These are phyloP conservation scores for Oligia latruncula DNA, from an alignment of 2,888 invertebrate species.

Conservation along the genomic window DNA sequence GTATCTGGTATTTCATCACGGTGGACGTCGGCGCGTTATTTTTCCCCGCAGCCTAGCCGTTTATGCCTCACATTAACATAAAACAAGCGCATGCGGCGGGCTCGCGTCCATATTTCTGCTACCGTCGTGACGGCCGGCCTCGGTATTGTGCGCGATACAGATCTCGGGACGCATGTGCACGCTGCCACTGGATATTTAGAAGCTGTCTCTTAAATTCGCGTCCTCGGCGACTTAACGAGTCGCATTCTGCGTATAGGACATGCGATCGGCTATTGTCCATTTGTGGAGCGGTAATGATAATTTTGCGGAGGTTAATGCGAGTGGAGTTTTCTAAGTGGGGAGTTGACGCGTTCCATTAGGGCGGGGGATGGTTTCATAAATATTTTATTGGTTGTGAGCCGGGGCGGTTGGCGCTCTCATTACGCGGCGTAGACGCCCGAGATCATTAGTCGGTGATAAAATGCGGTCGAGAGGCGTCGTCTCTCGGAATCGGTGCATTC, in stretches of 20 bases:
- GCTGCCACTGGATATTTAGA: constrained; percentile 88
- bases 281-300: constrained; percentile 69
- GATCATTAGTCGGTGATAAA: constrained; percentile 88
- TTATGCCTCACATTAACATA: constrained; percentile 88
- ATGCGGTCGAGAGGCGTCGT: constrained; percentile 78
- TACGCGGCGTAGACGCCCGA: constrained; percentile 78
- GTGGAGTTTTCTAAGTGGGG: constrained; percentile 75
- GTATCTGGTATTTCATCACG: constrained; percentile 86
- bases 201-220: constrained; percentile 88
- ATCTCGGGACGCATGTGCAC: constrained; percentile 86
- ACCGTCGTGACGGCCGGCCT: constrained; percentile 85
- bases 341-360: constrained; percentile 85
- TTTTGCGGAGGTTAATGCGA: constrained; percentile 70
- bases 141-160: constrained; percentile 89
- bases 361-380: constrained; percentile 86
- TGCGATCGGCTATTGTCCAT: constrained; percentile 84
- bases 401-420: constrained; percentile 82
- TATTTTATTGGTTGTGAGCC: constrained; percentile 86
- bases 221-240: constrained; percentile 85
- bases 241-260: constrained; percentile 85
- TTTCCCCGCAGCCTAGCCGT: constrained; percentile 77
- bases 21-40: constrained; percentile 78
- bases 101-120: constrained; percentile 87
- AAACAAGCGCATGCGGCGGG: constrained; percentile 84
- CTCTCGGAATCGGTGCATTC: constrained; percentile 78